A percentile compares a stretch with the other conserved stretches of the same genome.
These are phyloP conservation scores for Cephus rjabovi DNA, from an alignment of 2,888 invertebrate genomes.

Conservation along the genomic window DNA sequence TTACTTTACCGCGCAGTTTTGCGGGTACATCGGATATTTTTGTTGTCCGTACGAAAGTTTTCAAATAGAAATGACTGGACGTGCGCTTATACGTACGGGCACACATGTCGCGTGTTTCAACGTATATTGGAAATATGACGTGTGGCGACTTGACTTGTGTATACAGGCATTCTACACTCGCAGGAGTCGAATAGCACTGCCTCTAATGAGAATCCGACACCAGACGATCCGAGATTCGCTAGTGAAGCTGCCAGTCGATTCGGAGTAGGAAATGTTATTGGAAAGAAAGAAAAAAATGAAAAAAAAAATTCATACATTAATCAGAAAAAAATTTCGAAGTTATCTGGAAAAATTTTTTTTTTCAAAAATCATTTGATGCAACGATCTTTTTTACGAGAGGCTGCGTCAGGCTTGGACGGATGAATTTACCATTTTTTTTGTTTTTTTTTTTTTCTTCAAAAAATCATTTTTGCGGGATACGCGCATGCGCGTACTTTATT, in stretches of 20 bases:
- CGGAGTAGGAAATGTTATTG: neutral
- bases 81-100: neutral
- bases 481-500: slow-evolving; percentile 28
- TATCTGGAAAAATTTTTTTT: neutral
- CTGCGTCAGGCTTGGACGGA: neutral
- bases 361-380: too few species aligned
- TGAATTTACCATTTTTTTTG: neutral
- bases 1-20: neutral
- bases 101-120: neutral
- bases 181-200: slow-evolving; percentile 19
- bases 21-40: neutral
- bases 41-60: neutral
- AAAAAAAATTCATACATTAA: neutral
- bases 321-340: neutral
- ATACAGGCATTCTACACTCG: slow-evolving; percentile 12
- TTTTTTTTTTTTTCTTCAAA: neutral
- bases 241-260: neutral
- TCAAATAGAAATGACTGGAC: neutral
- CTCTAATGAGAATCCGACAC: slow-evolving; percentile 25
- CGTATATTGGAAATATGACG: neutral
- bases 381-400: too few species aligned
- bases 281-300: neutral
- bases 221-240: slow-evolving; percentile 13
- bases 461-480: neutral
- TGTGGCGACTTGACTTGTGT: neutral